phyloP scores from a whole-genome alignment of 2,113 vertebrate genomes.

The Helogale parvula region DNA sequence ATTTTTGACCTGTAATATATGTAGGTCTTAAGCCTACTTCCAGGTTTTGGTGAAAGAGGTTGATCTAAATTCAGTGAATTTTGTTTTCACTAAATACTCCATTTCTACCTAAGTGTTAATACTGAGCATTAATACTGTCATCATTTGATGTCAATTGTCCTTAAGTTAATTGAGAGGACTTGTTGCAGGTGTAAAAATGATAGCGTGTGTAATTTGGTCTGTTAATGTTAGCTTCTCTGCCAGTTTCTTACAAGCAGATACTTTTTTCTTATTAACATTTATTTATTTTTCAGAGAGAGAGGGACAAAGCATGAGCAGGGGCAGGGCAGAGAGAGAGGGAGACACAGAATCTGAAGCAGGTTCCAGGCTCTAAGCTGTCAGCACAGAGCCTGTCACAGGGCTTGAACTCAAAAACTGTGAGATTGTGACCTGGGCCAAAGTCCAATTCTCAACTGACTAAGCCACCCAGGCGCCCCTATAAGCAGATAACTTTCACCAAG shows the following conservation, averaged over 20 bases:
- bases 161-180: neutral
- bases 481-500: slow-evolving; percentile 25
- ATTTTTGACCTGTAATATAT: slow-evolving; percentile 22
- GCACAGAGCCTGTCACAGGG: no score
- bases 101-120: neutral
- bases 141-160: neutral
- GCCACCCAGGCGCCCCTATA: neutral
- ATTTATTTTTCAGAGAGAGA: no score
- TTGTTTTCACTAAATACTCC: slow-evolving; percentile 19
- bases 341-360: no score
- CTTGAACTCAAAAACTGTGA: no score
- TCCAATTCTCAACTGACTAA: no score
- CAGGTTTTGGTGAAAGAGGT: slow-evolving; percentile 34
- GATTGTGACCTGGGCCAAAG: no score
- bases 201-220: neutral
- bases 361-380: no score
- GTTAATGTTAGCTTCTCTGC: slow-evolving; percentile 8
- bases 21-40: neutral
- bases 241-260: neutral
- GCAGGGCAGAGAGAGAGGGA: no score
- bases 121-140: neutral
- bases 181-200: neutral
- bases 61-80: slow-evolving; percentile 51
- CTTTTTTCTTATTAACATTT: neutral
- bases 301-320: no score